Evolutionary conservation across 2,888 invertebrate genomes (phyloP).

Genomic region (Neria commutata): DNA sequence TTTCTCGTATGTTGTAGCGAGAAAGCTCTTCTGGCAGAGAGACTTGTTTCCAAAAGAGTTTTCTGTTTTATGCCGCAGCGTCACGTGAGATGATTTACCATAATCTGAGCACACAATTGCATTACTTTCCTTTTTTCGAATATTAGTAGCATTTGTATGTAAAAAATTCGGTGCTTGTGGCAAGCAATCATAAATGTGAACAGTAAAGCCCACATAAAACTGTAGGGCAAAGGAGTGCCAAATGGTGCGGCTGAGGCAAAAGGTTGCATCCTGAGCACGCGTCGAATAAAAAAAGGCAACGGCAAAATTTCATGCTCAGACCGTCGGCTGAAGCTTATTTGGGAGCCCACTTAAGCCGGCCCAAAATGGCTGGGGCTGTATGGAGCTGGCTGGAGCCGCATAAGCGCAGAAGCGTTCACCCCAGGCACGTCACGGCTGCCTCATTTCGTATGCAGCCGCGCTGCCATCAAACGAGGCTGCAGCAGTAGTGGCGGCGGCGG

Average conservation of each 20-base stretch:
- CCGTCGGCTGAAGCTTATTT: neutral
- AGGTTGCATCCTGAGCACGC: neutral
- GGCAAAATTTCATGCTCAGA: neutral
- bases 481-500: conserved; percentile 29
- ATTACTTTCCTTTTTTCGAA: too few species aligned
- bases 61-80: too few species aligned
- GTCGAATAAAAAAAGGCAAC: neutral
- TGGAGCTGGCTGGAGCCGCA: too few species aligned
- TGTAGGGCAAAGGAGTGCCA: neutral
- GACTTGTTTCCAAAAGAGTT: too few species aligned
- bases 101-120: too few species aligned
- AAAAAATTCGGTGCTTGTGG: conserved; percentile 6
- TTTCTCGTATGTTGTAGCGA: too few species aligned
- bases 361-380: too few species aligned
- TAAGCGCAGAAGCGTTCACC: too few species aligned
- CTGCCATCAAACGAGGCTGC: conserved; percentile 8
- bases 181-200: conserved; percentile 11
- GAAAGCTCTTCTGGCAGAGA: too few species aligned
- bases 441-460: conserved; percentile 47
- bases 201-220: neutral
- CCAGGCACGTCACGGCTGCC: too few species aligned
- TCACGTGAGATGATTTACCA: too few species aligned
- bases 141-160: too few species aligned
- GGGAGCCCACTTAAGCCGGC: neutral
- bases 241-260: neutral